These are phyloP conservation scores for Arothron firmamentum DNA, from an alignment of 2,113 vertebrate genomes.

Conservation along the genomic window DNA sequence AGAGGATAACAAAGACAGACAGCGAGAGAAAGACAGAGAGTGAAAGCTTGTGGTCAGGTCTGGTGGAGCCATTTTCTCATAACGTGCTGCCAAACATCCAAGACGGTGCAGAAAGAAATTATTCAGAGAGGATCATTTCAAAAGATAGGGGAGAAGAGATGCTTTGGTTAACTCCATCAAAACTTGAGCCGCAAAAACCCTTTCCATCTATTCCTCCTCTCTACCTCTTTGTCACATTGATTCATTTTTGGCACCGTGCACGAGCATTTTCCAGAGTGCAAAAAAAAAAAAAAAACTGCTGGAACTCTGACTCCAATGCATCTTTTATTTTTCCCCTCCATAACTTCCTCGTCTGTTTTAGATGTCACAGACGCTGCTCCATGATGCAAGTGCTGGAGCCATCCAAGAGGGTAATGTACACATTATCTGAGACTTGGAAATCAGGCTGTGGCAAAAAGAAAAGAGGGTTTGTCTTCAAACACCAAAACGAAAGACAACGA, in stretches of 20 bases:
- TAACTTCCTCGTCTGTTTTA: slow-evolving; percentile 60
- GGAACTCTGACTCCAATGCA: slow-evolving; percentile 64
- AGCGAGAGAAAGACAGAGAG: slow-evolving; percentile 31
- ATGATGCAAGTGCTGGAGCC: slow-evolving; percentile 62
- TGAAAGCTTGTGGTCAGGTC: slow-evolving; percentile 63
- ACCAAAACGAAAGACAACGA: too few species aligned
- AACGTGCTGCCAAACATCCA: slow-evolving; percentile 63
- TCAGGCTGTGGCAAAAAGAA: slow-evolving; percentile 6
- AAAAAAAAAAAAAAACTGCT: slow-evolving; percentile 65
- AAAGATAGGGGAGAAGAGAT: slow-evolving; percentile 61
- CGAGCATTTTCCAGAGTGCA: slow-evolving; percentile 63
- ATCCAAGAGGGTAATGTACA: slow-evolving; percentile 20
- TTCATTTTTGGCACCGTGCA: slow-evolving; percentile 66
- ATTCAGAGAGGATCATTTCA: slow-evolving; percentile 65
- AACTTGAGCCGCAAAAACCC: slow-evolving; percentile 58
- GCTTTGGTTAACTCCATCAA: slow-evolving; percentile 69
- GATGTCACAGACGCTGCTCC: slow-evolving; percentile 56
- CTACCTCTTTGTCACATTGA: slow-evolving; percentile 70
- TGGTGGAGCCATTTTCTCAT: slow-evolving; percentile 73
- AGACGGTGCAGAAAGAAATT: slow-evolving; percentile 65
- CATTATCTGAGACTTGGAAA: slow-evolving; percentile 17
- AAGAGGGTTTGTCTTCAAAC: neutral
- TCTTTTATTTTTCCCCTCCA: slow-evolving; percentile 61
- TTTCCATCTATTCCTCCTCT: slow-evolving; percentile 42
- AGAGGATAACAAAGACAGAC: slow-evolving; percentile 45